Evolutionary conservation across 2,113 vertebrate genomes (phyloP).

Genomic region (Notarius quadriscutis): DNA sequence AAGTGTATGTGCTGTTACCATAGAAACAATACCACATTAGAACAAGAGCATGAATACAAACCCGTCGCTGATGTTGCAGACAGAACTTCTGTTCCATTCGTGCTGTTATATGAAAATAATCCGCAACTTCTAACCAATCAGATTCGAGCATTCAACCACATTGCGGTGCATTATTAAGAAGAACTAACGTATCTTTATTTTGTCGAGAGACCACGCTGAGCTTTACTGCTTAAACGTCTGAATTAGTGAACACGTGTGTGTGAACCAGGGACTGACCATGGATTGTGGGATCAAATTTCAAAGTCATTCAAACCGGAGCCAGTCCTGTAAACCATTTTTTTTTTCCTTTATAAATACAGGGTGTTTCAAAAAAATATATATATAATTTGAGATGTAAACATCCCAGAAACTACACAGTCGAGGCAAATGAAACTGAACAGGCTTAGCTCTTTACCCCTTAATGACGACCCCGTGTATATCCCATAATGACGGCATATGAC

Average conservation of each 20-base stretch:
- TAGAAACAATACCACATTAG: background rate
- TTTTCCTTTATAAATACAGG: too few relatives aligned
- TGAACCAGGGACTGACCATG: background rate
- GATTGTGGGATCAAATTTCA: background rate
- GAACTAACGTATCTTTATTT: background rate
- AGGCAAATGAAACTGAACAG: too few relatives aligned
- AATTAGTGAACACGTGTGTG: background rate
- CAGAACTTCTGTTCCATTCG: background rate
- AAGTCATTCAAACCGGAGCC: background rate
- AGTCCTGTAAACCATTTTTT: too few relatives aligned
- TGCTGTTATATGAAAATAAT: background rate
- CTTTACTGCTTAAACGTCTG: background rate
- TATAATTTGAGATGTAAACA: too few relatives aligned
- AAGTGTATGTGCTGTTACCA: background rate
- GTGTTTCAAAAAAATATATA: too few relatives aligned
- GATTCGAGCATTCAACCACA: background rate
- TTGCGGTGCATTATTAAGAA: background rate
- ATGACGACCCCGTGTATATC: too few relatives aligned
- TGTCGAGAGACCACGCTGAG: background rate
- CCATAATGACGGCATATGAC: too few relatives aligned
- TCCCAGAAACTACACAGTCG: too few relatives aligned
- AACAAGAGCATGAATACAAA: background rate
- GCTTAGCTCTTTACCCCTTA: too few relatives aligned
- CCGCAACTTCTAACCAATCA: background rate
- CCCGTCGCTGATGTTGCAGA: too few relatives aligned